Evolutionary conservation across 2,888 invertebrate species (phyloP).

Genomic region (Syrista parreyssii): DNA sequence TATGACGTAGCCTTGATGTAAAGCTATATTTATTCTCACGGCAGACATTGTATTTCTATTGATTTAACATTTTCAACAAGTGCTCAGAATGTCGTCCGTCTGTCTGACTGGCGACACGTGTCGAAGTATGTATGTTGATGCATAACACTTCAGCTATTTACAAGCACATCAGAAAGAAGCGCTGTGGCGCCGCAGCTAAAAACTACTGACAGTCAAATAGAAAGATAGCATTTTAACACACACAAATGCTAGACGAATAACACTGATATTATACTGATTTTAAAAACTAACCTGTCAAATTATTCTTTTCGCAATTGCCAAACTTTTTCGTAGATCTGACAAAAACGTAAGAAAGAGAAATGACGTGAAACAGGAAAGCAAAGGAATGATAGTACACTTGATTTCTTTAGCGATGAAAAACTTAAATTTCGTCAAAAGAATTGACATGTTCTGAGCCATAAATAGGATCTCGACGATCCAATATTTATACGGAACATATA

Average conservation of each 20-base stretch:
- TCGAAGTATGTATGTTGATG: neutral
- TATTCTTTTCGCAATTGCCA: neutral
- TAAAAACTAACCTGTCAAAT: neutral
- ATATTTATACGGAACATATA: too few relatives aligned
- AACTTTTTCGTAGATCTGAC: too few relatives aligned
- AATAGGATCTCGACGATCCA: too few relatives aligned
- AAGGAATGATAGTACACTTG: too few relatives aligned
- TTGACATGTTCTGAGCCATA: too few relatives aligned
- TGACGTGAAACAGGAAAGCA: too few relatives aligned
- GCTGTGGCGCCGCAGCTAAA: neutral
- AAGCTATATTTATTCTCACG: neutral
- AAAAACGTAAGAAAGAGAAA: too few relatives aligned
- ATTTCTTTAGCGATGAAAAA: neutral
- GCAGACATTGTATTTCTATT: neutral
- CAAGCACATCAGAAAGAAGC: neutral
- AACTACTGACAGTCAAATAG: neutral
- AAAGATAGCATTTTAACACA: neutral
- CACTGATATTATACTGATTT: neutral
- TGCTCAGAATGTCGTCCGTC: neutral
- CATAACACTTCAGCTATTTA: neutral
- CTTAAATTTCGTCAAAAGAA: neutral
- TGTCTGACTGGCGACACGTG: neutral
- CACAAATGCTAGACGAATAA: neutral
- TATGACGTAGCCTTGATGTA: neutral
- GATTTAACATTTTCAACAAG: neutral